Conservation (phyloP, 92 coral and sea anemone genomes). For the Bergia puertoricense region DNA sequence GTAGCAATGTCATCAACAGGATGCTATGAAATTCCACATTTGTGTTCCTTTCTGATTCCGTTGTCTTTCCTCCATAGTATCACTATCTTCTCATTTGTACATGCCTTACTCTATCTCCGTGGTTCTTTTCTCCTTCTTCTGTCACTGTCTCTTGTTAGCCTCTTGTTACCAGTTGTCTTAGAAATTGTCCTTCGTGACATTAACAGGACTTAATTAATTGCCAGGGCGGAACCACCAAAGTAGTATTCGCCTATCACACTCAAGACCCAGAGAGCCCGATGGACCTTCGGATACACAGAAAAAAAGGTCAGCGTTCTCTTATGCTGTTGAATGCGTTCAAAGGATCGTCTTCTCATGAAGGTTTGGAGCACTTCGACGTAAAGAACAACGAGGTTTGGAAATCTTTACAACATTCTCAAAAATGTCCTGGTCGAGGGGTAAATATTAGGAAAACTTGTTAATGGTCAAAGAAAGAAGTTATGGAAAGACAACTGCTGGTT, state of each 20-base stretch:
- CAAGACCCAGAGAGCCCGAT: background rate
- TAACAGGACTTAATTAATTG: background rate
- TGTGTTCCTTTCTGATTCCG: too few relatives aligned
- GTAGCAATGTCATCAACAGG: too few relatives aligned
- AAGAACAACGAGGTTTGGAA: background rate
- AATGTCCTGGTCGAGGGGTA: background rate
- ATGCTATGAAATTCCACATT: too few relatives aligned
- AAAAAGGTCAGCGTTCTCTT: background rate
- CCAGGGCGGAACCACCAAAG: slow-evolving; percentile 18
- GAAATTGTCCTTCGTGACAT: too few relatives aligned
- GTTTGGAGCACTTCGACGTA: slow-evolving; percentile 2
- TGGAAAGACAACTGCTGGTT: too few relatives aligned
- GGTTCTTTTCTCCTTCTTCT: too few relatives aligned
- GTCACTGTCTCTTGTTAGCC: too few relatives aligned
- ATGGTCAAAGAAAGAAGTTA: background rate
- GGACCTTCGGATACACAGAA: background rate
- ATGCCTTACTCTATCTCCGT: too few relatives aligned
- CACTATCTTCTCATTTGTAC: too few relatives aligned
- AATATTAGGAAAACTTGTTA: background rate
- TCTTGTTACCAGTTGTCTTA: too few relatives aligned
- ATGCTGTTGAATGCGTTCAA: background rate
- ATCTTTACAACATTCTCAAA: background rate
- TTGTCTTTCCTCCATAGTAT: too few relatives aligned
- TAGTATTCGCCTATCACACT: background rate
- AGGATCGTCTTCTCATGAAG: background rate